Evolutionary conservation across 2,797 vertebrate species (phyloP).

Genomic region (Mus caroli): DNA sequence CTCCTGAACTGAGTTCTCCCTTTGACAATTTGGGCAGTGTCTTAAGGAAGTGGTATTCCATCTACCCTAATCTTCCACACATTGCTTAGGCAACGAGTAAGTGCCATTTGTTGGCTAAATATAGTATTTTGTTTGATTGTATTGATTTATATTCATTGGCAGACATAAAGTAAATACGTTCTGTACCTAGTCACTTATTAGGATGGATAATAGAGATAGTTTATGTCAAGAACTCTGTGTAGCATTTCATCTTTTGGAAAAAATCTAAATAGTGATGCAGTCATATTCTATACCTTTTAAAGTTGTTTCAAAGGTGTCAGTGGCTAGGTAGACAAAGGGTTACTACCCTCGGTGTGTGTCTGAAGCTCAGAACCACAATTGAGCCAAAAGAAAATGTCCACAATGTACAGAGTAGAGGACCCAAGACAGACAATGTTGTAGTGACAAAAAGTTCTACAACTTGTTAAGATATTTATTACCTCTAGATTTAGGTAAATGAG

Average conservation of each 20-base stretch:
- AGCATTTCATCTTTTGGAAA: background rate
- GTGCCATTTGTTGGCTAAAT: background rate
- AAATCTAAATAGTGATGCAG: background rate
- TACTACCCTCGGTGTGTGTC: background rate
- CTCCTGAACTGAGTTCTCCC: background rate
- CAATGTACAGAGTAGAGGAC: background rate
- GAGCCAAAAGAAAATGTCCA: slow-evolving; percentile 3
- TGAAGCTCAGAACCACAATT: background rate
- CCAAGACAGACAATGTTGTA: background rate
- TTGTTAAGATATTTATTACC: slow-evolving; percentile 8
- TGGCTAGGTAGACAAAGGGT: slow-evolving; percentile 8
- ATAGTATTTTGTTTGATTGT: background rate
- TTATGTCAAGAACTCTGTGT: background rate
- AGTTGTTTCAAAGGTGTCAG: background rate
- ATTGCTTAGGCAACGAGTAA: background rate
- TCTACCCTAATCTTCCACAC: background rate
- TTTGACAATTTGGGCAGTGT: background rate
- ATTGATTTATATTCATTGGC: background rate
- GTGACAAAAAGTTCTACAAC: background rate
- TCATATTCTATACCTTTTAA: slow-evolving; percentile 47
- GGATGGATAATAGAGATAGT: background rate
- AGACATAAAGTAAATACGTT: background rate
- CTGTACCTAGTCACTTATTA: background rate
- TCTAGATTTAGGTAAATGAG: slow-evolving; percentile 31
- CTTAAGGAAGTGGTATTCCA: background rate